Base-by-base conservation (phyloP, 2,888 invertebrate species). In the Drosophila peninsularis region DNA sequence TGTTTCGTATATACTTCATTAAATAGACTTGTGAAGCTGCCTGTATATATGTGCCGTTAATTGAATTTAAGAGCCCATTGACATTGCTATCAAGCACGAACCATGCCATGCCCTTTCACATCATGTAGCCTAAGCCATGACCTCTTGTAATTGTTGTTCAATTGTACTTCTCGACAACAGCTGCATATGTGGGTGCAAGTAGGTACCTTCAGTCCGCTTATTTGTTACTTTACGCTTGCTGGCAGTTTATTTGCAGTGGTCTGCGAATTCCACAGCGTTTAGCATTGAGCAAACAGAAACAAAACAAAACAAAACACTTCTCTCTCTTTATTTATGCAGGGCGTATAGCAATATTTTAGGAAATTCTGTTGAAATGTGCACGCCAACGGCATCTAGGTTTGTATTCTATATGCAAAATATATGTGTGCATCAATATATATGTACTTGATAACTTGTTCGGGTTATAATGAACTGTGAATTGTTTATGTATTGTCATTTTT, bases 331-430 rank as follows among this genome's bases (percentile, higher is more conserved):
- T 44, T 63, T 89, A 90, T 89, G 79, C 91, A 91, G 91, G 90
- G 90, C 91, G 77, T 91, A 91, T 91, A 90, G 90, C 90, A 86
- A 90, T 89, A 79, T 90, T 88, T 90, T 91, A 91, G 91, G 91
- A 88, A 89, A 90, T 91, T 89, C 91, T 83, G 89, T 91, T 91
- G 91, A 91, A 91, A 91, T 91, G 91, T 91, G 91, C 90, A 84
- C 87, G 81, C 90, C 90, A 80, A 77, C 85, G 90, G 76, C 77
- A 67, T 82, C 83, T 91, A 90, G 91, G 91, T 91, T 91, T 90
- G 91, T 91, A 91, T 89, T 69, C 14, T 55, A 50, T 24, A 47
- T 30, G 21, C 47, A 21, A 21, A 24, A 61, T 19, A 60, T 27
- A 11, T 24, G 7, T 37, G 14, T 24, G 14, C 11, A 42, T 10